A percentile compares a stretch with the other conserved stretches of the same genome.
phyloP scores from a whole-genome alignment of 2,888 invertebrate species.

The Monoplex corrugatus region DNA sequence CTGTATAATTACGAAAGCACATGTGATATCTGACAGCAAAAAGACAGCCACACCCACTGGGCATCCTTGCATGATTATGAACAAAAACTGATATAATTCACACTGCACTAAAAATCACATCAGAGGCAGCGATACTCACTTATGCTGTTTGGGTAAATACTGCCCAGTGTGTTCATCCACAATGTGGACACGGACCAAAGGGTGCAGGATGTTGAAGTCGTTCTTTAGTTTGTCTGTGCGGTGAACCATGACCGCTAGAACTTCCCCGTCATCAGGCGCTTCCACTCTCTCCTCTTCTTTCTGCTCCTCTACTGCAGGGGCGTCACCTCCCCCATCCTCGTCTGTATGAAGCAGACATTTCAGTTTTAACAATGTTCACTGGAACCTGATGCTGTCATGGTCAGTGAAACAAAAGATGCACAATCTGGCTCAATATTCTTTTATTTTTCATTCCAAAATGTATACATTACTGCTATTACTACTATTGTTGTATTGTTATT shows the following conservation, averaged over 20 bases:
- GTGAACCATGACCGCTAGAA: slow-evolving; percentile 84
- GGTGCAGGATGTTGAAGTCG: slow-evolving; percentile 85
- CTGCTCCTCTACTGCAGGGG: slow-evolving; percentile 16
- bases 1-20: no score
- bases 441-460: no score
- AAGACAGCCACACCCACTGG: no score
- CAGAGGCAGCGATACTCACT: slow-evolving; percentile 71
- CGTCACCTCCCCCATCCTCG: slow-evolving; percentile 41
- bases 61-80: background rate
- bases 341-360: background rate
- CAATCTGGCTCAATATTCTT: no score
- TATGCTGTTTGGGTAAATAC: slow-evolving; percentile 83
- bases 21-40: no score
- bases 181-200: slow-evolving; percentile 86
- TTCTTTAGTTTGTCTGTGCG: slow-evolving; percentile 85
- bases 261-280: slow-evolving; percentile 70
- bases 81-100: background rate
- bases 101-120: background rate
- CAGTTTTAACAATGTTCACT: background rate
- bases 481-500: no score
- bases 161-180: slow-evolving; percentile 84
- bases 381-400: no score
- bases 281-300: slow-evolving; percentile 52
- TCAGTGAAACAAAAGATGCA: no score
- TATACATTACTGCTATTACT: no score